These are phyloP conservation scores for Pristionchus entomophagus DNA, from an alignment of 2,888 invertebrate species.

Conservation along the genomic window DNA sequence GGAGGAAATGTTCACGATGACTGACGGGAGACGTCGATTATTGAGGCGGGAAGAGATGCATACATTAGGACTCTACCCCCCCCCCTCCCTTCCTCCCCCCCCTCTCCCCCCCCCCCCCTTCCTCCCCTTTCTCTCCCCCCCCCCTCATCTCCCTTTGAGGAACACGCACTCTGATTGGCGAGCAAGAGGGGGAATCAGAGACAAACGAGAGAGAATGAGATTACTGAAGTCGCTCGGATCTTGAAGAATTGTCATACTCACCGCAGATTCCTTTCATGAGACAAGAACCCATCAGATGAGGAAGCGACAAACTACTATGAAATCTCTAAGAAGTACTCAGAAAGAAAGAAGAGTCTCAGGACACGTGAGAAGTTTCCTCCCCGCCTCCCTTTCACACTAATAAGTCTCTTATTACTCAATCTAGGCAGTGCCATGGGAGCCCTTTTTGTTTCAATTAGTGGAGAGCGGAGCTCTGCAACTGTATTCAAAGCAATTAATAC, in stretches of 20 bases:
- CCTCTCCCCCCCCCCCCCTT: not conserved
- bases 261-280: not conserved
- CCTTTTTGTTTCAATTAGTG: not conserved
- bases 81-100: not conserved
- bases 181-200: constrained; percentile 29
- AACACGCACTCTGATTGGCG: constrained; percentile 32
- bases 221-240: not conserved
- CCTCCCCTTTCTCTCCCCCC: not conserved
- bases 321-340: not conserved
- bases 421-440: not conserved
- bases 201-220: constrained; percentile 20
- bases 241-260: not conserved
- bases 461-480: too few relatives aligned
- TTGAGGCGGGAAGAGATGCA: constrained; percentile 18
- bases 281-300: not conserved
- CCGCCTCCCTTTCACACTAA: constrained; percentile 19
- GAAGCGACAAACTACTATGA: not conserved
- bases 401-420: constrained; percentile 19
- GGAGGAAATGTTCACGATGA: constrained; percentile 16
- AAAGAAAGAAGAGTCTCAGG: not conserved
- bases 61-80: constrained; percentile 1
- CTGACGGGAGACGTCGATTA: not conserved
- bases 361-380: constrained; percentile 19
- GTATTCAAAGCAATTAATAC: too few relatives aligned
- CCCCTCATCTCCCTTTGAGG: not conserved